Percentiles rank a stretch among this genome's conserved stretches.
Conservation (phyloP, 2,888 invertebrate genomes). For the Stenolophus ochropezus region DNA sequence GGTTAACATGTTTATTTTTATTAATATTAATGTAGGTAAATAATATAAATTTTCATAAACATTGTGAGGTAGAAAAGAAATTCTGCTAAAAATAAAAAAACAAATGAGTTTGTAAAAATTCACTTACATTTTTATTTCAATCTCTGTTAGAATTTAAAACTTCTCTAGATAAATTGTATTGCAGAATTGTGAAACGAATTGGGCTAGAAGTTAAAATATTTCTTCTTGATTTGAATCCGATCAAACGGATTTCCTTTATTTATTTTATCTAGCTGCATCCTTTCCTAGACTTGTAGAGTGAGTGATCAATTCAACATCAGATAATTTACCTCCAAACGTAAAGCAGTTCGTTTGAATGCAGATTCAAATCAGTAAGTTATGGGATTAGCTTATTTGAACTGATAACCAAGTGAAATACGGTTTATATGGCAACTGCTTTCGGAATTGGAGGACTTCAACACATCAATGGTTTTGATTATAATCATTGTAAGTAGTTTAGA, state of each 20-base stretch:
- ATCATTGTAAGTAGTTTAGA: too few relatives aligned
- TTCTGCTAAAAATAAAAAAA: too few relatives aligned
- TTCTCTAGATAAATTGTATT: background rate
- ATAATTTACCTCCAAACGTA: background rate
- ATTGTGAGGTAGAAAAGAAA: too few relatives aligned
- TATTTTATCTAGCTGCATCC: background rate
- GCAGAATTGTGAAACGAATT: background rate
- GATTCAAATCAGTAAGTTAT: background rate
- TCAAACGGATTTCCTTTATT: background rate
- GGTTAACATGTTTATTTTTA: too few relatives aligned
- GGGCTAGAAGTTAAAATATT: background rate
- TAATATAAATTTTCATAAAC: too few relatives aligned
- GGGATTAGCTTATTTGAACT: background rate
- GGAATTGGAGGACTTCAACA: too few relatives aligned
- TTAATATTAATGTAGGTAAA: too few relatives aligned
- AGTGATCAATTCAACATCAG: background rate
- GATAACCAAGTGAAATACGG: background rate
- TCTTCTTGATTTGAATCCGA: background rate
- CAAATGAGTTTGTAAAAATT: too few relatives aligned
- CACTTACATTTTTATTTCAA: too few relatives aligned
- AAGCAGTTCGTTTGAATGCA: background rate
- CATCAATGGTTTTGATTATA: too few relatives aligned
- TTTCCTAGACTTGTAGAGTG: background rate
- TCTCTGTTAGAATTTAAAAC: background rate
- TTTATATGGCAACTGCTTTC: background rate